Evolutionary conservation across 2,113 vertebrate genomes (phyloP), one percentile per base, ranked within the genome.

Genomic region (Rhinopomastus cyanomelas): DNA sequence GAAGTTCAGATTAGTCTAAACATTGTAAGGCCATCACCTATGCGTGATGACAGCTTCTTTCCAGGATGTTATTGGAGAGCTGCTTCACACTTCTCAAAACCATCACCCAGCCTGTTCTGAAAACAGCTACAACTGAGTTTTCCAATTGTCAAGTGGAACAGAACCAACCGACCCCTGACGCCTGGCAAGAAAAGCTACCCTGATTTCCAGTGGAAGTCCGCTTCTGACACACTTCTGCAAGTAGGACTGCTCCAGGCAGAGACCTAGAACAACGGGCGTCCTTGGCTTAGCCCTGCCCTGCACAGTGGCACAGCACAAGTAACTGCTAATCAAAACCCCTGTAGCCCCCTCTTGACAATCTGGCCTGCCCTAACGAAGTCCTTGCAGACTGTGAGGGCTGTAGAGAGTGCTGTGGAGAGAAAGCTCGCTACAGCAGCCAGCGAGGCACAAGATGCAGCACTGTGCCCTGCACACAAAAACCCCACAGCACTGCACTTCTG

Each of bases 211-310:
- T 26, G 72, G 62, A 91, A 89, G 10, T 87, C 62, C 10, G 18
- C 75, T 44, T 90, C 88, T 95, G 81, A 89, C 79, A 73, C 27
- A 79, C 10, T 87, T 69, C 29, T 89, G 60, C 55, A 92, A 93
- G 65, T 49, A 85, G 52, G 51, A 81, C 75, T 74, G 67, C 81
- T 83, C 56, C 52, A 87, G 85, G 82, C 72, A 85, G 60, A 86
- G 77, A 87, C 32, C 55, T 81, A 62, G 27, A 89, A 87, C 9
- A 80, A 69, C 69, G 11, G n/a, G 9, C 0, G 1, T 52, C 65
- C 72, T 80, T 77, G 44, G 61, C 60, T 18, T n/a, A n/a, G n/a
- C n/a, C n/a, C n/a, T 2, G 57, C 36, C 44, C 46, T 29, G 34
- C 10, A 46, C 20, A 19, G 29, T 11, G 44, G 18, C 42, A 46